Conservation (phyloP, 2,113 vertebrate genomes). For the Pycnonotus jocosus region DNA sequence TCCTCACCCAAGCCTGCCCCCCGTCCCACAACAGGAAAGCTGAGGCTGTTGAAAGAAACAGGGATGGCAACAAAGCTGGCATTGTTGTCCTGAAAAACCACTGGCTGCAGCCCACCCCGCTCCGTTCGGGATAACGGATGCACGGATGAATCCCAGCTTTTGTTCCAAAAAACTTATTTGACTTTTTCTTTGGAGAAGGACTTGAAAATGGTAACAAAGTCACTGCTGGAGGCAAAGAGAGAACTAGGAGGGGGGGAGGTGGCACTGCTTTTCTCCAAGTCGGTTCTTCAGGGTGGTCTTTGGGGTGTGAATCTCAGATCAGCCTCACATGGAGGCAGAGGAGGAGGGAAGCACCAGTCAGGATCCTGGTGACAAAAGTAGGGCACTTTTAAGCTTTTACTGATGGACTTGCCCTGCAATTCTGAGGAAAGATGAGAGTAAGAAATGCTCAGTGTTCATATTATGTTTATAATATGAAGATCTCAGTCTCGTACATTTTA, state of each 20-base stretch:
- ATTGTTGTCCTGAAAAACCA: constrained; percentile 30
- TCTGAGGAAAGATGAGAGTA: background rate
- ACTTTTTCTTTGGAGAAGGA: background rate
- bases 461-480: background rate
- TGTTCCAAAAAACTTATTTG: background rate
- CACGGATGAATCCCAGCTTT: constrained; percentile 22
- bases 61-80: constrained; percentile 35
- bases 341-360: background rate
- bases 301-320: background rate
- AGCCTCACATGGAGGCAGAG: background rate
- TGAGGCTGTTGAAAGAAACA: constrained; percentile 6
- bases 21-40: background rate
- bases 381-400: background rate
- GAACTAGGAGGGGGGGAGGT: background rate
- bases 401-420: background rate
- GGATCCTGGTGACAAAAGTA: background rate
- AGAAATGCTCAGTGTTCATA: background rate
- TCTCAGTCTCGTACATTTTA: background rate
- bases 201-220: constrained; percentile 14
- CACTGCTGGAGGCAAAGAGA: constrained; percentile 8
- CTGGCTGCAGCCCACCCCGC: background rate
- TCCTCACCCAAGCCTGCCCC: constrained; percentile 13
- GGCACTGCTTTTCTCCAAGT: background rate
- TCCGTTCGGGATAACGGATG: background rate
- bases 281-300: background rate